Evolutionary conservation across 2,888 invertebrate species (phyloP), one percentile per base, ranked within the genome.

Genomic region (Caradrina kadenii): DNA sequence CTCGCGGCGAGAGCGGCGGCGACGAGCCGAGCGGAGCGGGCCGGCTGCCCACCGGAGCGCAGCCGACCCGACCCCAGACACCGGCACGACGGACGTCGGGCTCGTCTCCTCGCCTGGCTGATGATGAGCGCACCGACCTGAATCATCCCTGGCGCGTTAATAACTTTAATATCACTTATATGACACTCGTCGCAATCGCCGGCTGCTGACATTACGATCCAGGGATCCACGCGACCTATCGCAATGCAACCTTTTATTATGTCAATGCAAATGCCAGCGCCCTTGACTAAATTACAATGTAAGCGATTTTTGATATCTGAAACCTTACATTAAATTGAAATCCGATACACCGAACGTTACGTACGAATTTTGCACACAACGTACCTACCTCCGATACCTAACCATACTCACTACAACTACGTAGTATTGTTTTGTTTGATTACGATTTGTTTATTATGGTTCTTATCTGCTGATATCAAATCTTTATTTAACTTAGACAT

Each of bases 101-200:
- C 61, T 58, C 71, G 84, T 69, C 85, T 84, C 85, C 75, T 81
- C 89, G 88, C 88, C 81, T 87, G 86, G 86, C 87, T 82, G 85
- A 69, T 80, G 85, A 89, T 88, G 90, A 89, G 88, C 89, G 88
- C 93, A 90, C 87, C 94, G 93, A 94, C 93, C 94, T 92, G 92
- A 83, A 93, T 93, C 92, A 92, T 91, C 92, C 91, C 90, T 89
- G 86, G 82, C 84, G 87, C 90, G 89, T 88, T 88, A 88, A 85
- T 88, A 88, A 87, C 85, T 79, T 79, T 80, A 81, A 69, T 77
- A 76, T 63, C 73, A 77, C 67, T 79, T 54, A 21, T 79, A 63
- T 69, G 61, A 48, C 61, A 70, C 63, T 74, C 56, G 66, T 65
- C 69, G 65, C 66, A 69, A 31, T 61, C 22, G 55, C n/a, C n/a